Percentiles rank a stretch among this genome's conserved stretches.
Conservation (phyloP, 2,797 vertebrate species). For the Atherinosoma microstoma region DNA sequence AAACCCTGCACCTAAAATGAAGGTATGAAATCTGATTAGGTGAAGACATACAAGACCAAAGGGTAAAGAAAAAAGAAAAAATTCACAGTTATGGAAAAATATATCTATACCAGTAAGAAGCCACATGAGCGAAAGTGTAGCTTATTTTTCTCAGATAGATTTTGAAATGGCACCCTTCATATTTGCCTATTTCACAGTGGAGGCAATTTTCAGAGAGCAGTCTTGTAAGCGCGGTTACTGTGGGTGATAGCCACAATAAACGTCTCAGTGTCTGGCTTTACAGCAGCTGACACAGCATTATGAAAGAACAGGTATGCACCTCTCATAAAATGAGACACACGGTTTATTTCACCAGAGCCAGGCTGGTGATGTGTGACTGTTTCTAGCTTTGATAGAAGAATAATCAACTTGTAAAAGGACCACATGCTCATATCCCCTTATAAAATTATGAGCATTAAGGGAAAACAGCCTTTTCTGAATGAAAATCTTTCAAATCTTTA, state of each 20-base stretch:
- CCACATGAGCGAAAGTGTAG: constrained; percentile 10
- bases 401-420: constrained; percentile 29
- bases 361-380: neutral
- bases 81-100: constrained; percentile 15
- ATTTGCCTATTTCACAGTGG: constrained; percentile 32
- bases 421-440: neutral
- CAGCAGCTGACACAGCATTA: constrained; percentile 56
- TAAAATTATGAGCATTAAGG: constrained; percentile 18
- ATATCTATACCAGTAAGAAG: constrained; percentile 19
- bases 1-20: neutral
- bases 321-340: constrained; percentile 23
- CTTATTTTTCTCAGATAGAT: too few species aligned
- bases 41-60: neutral
- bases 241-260: constrained; percentile 35
- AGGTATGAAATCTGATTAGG: neutral
- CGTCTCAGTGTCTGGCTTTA: constrained; percentile 47
- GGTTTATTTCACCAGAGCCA: constrained; percentile 19
- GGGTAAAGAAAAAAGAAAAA: constrained; percentile 6
- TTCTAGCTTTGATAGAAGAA: constrained; percentile 21
- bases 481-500: constrained; percentile 18
- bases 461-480: constrained; percentile 31
- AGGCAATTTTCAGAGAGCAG: constrained; percentile 37
- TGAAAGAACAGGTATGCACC: constrained; percentile 27
- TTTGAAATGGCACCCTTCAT: constrained; percentile 43
- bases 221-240: constrained; percentile 33